A percentile compares a stretch with the other conserved stretches of the same genome.
phyloP scores from a whole-genome alignment of 1,140 invertebrate species.

The Physella acuta region DNA sequence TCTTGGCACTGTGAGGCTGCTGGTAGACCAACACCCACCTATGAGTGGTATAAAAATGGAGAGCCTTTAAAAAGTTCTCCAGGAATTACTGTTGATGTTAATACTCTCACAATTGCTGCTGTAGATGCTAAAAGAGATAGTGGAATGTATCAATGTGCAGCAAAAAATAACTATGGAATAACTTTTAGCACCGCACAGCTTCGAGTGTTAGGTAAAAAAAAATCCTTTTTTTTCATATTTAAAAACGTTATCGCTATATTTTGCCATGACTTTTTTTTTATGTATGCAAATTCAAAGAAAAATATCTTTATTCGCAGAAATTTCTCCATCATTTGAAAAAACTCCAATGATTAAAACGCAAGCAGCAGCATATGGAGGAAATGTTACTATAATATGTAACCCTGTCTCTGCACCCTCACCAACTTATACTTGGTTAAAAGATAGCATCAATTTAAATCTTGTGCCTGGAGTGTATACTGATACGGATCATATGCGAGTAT shows the following conservation, averaged over 20 bases:
- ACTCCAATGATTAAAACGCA: conserved; percentile 82
- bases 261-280: conserved; percentile 42
- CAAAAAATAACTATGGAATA: conserved; percentile 83
- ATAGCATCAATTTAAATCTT: conserved; percentile 74
- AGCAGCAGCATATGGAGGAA: conserved; percentile 85
- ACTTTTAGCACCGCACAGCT: conserved; percentile 87
- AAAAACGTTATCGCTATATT: conserved; percentile 13
- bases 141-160: conserved; percentile 94
- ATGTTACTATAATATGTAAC: conserved; percentile 87
- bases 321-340: conserved; percentile 89
- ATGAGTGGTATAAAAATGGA: conserved; percentile 81
- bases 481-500: conserved; percentile 28
- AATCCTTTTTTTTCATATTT: conserved; percentile 10
- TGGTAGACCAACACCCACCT: conserved; percentile 88
- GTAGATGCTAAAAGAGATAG: conserved; percentile 66
- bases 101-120: conserved; percentile 34
- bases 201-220: conserved; percentile 67
- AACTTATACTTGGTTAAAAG: conserved; percentile 77
- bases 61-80: conserved; percentile 62
- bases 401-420: conserved; percentile 91
- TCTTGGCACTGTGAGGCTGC: conserved; percentile 95
- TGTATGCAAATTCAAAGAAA: background rate
- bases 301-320: conserved; percentile 61
- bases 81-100: conserved; percentile 27
- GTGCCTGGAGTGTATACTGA: conserved; percentile 23